phyloP scores from a whole-genome alignment of 2,797 vertebrate genomes.

The Apogon hyalosoma region DNA sequence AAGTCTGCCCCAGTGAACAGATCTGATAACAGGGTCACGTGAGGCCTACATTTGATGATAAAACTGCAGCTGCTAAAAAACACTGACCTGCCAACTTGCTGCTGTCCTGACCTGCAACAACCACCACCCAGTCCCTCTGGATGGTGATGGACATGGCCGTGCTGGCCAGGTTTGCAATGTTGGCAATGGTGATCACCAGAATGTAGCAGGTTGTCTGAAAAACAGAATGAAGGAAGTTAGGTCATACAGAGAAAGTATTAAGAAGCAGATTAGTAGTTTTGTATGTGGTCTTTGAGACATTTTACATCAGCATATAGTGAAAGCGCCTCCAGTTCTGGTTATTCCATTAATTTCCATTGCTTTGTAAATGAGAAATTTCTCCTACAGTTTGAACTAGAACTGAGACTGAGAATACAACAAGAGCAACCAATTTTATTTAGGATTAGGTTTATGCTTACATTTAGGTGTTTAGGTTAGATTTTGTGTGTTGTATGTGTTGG shows the following conservation, averaged over 20 bases:
- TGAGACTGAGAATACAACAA: no score
- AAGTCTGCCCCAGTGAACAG: constrained; percentile 46
- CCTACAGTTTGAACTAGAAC: no score
- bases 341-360: neutral
- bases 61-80: neutral
- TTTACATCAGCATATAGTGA: neutral
- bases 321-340: neutral
- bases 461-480: no score
- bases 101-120: constrained; percentile 95
- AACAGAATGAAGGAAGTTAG: constrained; percentile 1
- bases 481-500: no score
- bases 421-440: no score
- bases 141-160: constrained; percentile 96
- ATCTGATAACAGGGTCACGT: constrained; percentile 59
- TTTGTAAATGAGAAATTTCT: no score
- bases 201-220: constrained; percentile 94
- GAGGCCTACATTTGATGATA: constrained; percentile 21
- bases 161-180: constrained; percentile 97
- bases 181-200: constrained; percentile 95
- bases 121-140: constrained; percentile 99
- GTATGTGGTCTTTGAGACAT: neutral
- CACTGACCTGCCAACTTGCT: constrained; percentile 93
- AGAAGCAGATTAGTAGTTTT: neutral
- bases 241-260: neutral
- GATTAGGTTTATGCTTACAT: no score